Base-by-base conservation (phyloP, 2,113 vertebrate genomes). In the Stigmatopora nigra region DNA sequence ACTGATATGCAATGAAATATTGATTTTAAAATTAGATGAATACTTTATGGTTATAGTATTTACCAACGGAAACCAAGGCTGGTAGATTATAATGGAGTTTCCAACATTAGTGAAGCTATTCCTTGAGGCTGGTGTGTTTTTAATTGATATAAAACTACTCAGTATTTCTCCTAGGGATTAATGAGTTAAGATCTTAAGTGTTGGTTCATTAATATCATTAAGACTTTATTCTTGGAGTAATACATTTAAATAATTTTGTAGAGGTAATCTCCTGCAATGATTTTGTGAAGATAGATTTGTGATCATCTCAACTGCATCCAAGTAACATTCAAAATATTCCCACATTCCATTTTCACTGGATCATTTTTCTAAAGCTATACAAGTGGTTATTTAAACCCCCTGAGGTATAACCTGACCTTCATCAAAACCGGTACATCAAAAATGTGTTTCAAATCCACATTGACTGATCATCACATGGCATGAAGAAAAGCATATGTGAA, bases 361-460 rank as follows among this genome's bases (percentile, higher is more conserved):
- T 69, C 2, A 52, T 60, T 65, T 72, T 49, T 59, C 53, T 58
- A 47, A 49, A 51, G 44, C 68, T 25, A 56, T 46, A 66, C 25
- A 9, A 63, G 38, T 69, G 38, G 47, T 60, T 64, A 63, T 71
- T 55, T 58, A 14, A 64, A 75, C 67, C 71, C 52, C 52, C 16
- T 60, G 57, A 63, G 56, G 63, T 73, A 61, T 31, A 58, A 62
- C 62, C 31, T 68, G 63, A 41, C 75, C 75, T 52, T 63, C 63
- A 83, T 87, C 76, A 78, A 77, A 68, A 47, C 49, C n/a, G 4
- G 8, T 78, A 66, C 66, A 72, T 72, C 70, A 74, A 53, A 67
- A 48, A 67, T 16, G 61, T 70, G 60, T 55, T 78, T 61, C 20
- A 61, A 63, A 71, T 55, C 68, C 49, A 58, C 56, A 73, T 76